phyloP scores from a whole-genome alignment of 2,797 vertebrate species.

The Ctenosaura bakeri region DNA sequence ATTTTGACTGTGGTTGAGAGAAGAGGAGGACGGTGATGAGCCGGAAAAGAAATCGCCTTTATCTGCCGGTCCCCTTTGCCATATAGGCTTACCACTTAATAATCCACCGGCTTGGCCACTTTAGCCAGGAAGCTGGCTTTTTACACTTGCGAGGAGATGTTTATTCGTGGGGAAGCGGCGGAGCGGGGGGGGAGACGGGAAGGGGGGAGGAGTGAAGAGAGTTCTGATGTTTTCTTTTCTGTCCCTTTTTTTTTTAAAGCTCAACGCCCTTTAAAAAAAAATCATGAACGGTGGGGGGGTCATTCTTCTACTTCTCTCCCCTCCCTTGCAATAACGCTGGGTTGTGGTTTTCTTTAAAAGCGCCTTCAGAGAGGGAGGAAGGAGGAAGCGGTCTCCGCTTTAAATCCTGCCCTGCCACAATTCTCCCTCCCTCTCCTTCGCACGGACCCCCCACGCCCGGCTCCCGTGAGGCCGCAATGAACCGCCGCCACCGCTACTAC shows the following conservation, averaged over 20 bases:
- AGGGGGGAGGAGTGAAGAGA: slow-evolving; percentile 26
- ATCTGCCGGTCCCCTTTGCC: slow-evolving; percentile 59
- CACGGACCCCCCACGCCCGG: not conserved
- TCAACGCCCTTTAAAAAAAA: slow-evolving; percentile 33
- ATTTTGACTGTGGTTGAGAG: slow-evolving; percentile 76
- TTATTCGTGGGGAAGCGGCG: slow-evolving; percentile 59
- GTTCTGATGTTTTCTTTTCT: slow-evolving; percentile 30
- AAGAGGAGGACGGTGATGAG: not conserved
- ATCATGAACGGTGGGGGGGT: not conserved
- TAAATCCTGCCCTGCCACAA: slow-evolving; percentile 46
- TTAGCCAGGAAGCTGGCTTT: slow-evolving; percentile 53
- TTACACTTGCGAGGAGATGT: slow-evolving; percentile 65
- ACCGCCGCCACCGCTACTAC: too few relatives aligned
- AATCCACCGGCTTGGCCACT: slow-evolving; percentile 79
- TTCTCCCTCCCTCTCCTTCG: not conserved
- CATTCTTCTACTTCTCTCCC: not conserved
- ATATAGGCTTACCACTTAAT: slow-evolving; percentile 75
- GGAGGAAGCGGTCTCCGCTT: slow-evolving; percentile 19
- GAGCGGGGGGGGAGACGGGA: not conserved
- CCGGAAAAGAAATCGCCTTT: slow-evolving; percentile 44
- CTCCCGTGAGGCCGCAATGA: not conserved
- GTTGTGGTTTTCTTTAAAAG: not conserved
- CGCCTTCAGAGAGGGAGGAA: not conserved
- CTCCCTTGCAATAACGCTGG: not conserved
- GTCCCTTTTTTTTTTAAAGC: not conserved